phyloP scores from a whole-genome alignment of 2,797 vertebrate genomes.

The Phoebastria nigripes region DNA sequence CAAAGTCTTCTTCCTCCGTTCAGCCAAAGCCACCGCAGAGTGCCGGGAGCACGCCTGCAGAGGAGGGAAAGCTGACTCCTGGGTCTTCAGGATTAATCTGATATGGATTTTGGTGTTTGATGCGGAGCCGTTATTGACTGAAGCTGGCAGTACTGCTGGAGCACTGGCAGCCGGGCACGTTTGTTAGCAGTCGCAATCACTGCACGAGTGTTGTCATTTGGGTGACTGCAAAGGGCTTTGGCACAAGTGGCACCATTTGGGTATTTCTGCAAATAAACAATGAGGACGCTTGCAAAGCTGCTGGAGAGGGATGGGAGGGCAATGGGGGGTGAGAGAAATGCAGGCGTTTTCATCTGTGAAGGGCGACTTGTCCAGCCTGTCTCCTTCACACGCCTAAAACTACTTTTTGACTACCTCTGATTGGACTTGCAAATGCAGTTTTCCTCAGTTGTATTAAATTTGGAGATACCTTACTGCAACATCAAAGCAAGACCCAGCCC shows the following conservation, averaged over 20 bases:
- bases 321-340: background rate
- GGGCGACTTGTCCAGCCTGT: background rate
- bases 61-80: background rate
- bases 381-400: background rate
- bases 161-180: accelerated
- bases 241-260: background rate
- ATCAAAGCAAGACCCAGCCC: background rate
- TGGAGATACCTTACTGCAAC: background rate
- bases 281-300: background rate
- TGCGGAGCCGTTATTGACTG: background rate
- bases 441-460: background rate
- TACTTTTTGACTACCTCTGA: background rate
- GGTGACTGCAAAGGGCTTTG: background rate
- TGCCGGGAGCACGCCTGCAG: accelerated
- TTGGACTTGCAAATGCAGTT: background rate
- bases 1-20: background rate
- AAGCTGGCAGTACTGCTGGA: background rate
- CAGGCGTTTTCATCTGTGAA: background rate
- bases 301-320: background rate
- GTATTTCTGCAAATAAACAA: background rate
- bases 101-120: background rate
- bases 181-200: background rate
- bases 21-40: background rate
- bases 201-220: accelerated
- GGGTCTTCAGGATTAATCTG: background rate